phyloP scores from a whole-genome alignment of 2,797 vertebrate genomes.

The Delichon dasypus region DNA sequence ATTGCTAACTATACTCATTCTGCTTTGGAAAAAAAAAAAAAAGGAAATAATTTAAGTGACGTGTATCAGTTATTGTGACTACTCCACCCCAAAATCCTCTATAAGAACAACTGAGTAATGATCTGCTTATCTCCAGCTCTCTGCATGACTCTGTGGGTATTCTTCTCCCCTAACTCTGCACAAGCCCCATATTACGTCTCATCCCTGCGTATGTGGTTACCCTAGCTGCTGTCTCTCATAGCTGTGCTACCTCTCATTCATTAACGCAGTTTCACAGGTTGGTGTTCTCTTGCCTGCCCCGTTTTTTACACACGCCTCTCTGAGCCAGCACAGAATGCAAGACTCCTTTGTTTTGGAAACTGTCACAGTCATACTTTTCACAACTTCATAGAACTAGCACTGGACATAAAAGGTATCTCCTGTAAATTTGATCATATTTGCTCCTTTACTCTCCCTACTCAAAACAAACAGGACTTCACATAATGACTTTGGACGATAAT shows the following conservation, averaged over 20 bases:
- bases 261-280: not conserved
- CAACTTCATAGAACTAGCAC: not conserved
- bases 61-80: not conserved
- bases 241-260: not conserved
- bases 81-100: not conserved
- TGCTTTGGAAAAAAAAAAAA: not conserved
- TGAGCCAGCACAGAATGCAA: not conserved
- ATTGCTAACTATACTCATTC: not conserved
- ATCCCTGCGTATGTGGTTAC: fast-evolving
- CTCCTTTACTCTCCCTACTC: not conserved
- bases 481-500: not conserved
- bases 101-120: not conserved
- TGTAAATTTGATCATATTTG: not conserved
- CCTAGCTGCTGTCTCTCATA: too few species aligned
- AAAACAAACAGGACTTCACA: not conserved
- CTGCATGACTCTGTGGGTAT: too few species aligned
- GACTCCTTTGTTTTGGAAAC: not conserved
- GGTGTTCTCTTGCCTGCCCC: not conserved
- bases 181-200: not conserved
- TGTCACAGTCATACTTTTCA: not conserved
- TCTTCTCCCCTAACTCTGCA: not conserved
- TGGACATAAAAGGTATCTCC: not conserved
- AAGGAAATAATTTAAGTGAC: not conserved
- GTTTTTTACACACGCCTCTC: not conserved
- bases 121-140: not conserved